Percentiles rank a stretch among this genome's conserved stretches.
Conservation (phyloP, 2,888 invertebrate species). For the Lordiphosa andalusiaca region DNA sequence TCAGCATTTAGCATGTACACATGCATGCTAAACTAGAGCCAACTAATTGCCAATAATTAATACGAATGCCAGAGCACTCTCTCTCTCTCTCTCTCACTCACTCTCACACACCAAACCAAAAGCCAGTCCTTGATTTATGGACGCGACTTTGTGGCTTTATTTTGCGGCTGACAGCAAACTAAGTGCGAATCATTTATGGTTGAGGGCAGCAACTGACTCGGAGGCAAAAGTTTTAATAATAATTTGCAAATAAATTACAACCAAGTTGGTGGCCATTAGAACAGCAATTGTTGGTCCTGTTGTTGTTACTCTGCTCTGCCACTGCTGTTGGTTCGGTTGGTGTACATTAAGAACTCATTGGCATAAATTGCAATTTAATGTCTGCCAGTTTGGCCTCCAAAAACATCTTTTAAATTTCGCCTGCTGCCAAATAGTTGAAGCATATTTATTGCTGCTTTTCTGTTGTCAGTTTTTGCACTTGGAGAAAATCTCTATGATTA, state of each 20-base stretch:
- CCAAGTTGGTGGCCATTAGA: conserved; percentile 61
- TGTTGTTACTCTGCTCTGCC: conserved; percentile 29
- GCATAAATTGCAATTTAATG: conserved; percentile 78
- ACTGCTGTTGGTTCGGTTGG: conserved; percentile 17
- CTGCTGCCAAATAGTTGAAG: conserved; percentile 73
- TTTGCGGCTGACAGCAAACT: conserved; percentile 69
- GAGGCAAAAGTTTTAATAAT: conserved; percentile 73
- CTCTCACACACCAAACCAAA: conserved; percentile 6
- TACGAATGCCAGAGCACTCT: conserved; percentile 20
- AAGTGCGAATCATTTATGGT: conserved; percentile 66
- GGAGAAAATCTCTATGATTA: background rate
- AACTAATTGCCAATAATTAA: conserved; percentile 57
- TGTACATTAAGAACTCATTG: conserved; percentile 77
- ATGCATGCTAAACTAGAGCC: conserved; percentile 8
- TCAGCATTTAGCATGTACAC: conserved; percentile 29
- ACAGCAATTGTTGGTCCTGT: conserved; percentile 22
- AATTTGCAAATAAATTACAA: conserved; percentile 77
- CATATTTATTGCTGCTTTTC: conserved; percentile 61
- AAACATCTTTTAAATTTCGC: conserved; percentile 59
- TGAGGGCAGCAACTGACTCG: conserved; percentile 16
- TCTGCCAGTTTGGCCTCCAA: conserved; percentile 45
- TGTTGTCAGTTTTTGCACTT: conserved; percentile 15
- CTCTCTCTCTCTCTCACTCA: background rate
- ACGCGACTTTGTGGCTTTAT: conserved; percentile 60
- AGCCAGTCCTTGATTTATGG: conserved; percentile 59